Base-by-base conservation (phyloP, 2,888 invertebrate genomes). In the Notodonta dromedarius region DNA sequence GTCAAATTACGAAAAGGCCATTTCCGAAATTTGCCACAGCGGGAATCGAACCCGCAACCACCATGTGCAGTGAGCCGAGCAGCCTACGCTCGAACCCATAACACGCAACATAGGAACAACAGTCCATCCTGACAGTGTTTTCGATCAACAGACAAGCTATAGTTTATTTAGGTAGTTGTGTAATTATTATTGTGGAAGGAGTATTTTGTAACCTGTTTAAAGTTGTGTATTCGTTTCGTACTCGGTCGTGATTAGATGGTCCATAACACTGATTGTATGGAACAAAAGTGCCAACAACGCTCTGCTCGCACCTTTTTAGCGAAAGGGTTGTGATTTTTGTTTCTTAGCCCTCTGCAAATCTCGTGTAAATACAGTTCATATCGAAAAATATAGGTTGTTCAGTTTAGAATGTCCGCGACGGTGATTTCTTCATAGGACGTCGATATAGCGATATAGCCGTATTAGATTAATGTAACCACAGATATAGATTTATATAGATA, bases 261-360 rank as follows among this genome's bases (percentile, higher is more conserved):
- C 74, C 62, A 64, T 55, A 57, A 66, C 76, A 76, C 62, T 70
- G 73, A 71, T 71, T 66, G 61, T 70, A 70, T 74, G 68, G 74
- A 76, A 76, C 69, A 78, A 62, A 42, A 83, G 86, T 83, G 85
- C 74, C 75, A 75, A 74, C 7, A 72, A 69, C 67, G 24, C 24
- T 24, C 71, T 67, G 70, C 73, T 67, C 67, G 58, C 51, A 71
- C 58, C 66, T 68, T 5, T 9, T 7, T 39, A 74, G 71, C 54
- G 56, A 58, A 74, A 80, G 79, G 87, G 89, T 89, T 90, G 89
- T 90, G 89, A 88, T 79, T 82, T 70, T 73, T 82, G 71, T 83
- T 82, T 77, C 63, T 63, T 77, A 82, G 75, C 74, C 72, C 69
- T 68, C 68, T 65, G 71, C 62, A 56, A n/a, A 16, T 67, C 74